Conservation (phyloP, 2,888 invertebrate species). For the Leptopilina drosophilae region DNA sequence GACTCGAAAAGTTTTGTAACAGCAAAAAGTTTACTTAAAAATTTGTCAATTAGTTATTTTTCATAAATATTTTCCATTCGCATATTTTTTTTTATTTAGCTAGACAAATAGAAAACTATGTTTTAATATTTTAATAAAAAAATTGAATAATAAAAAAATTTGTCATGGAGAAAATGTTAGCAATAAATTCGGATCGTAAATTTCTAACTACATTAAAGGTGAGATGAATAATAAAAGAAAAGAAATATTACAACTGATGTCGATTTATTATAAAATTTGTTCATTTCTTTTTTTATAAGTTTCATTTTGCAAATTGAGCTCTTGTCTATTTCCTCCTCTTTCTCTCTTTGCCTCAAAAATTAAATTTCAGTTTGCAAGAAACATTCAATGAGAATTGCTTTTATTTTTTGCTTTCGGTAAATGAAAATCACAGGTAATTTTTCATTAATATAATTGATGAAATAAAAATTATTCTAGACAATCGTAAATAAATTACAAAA, state of each 20-base stretch:
- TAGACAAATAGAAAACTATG: too few species aligned
- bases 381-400: background rate
- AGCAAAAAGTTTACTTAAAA: too few species aligned
- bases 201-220: background rate
- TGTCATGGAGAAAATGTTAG: background rate
- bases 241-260: constrained; percentile 2
- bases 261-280: constrained; percentile 22
- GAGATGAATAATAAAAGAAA: constrained; percentile 19
- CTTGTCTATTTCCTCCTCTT: background rate
- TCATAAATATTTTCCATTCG: too few species aligned
- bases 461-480: constrained; percentile 5
- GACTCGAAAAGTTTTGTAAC: too few species aligned
- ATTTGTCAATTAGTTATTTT: too few species aligned
- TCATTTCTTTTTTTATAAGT: constrained; percentile 36
- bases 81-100: too few species aligned
- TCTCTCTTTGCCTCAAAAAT: background rate
- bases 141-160: too few species aligned
- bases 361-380: background rate
- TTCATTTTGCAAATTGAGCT: constrained; percentile 14
- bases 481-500: constrained; percentile 14
- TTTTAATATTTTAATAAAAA: too few species aligned
- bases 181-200: background rate
- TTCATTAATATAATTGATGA: background rate
- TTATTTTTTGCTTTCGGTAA: background rate
- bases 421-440: constrained; percentile 27